These are phyloP conservation scores for Cavia aperea DNA, from an alignment of 2,113 vertebrate genomes.

Conservation along the genomic window DNA sequence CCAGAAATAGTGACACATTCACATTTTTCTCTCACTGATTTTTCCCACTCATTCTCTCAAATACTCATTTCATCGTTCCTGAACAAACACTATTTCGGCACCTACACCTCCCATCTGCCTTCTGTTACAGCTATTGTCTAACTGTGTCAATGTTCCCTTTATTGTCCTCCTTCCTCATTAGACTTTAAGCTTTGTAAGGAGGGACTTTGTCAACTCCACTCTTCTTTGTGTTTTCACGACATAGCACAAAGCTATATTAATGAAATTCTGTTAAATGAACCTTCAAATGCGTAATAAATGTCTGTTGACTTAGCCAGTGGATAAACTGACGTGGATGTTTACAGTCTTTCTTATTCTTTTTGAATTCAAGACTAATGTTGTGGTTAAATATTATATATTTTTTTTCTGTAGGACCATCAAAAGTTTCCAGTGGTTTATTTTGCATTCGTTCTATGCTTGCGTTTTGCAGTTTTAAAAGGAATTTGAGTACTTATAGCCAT, in stretches of 20 bases:
- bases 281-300: neutral
- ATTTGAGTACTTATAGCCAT: neutral
- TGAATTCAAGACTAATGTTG: neutral
- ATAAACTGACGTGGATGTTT: neutral
- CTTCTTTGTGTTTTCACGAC: neutral
- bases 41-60: neutral
- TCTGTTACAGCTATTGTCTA: neutral
- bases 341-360: neutral
- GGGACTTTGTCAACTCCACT: neutral
- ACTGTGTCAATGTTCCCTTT: neutral
- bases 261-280: neutral
- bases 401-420: neutral
- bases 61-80: neutral
- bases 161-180: neutral
- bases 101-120: neutral
- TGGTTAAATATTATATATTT: neutral
- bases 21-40: neutral
- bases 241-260: neutral
- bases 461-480: neutral
- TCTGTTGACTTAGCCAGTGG: neutral
- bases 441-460: neutral
- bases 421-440: neutral
- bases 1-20: neutral
- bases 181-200: neutral
- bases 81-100: neutral